Conservation (phyloP, 2,113 vertebrate genomes). For the Aspiorhynchus laticeps region DNA sequence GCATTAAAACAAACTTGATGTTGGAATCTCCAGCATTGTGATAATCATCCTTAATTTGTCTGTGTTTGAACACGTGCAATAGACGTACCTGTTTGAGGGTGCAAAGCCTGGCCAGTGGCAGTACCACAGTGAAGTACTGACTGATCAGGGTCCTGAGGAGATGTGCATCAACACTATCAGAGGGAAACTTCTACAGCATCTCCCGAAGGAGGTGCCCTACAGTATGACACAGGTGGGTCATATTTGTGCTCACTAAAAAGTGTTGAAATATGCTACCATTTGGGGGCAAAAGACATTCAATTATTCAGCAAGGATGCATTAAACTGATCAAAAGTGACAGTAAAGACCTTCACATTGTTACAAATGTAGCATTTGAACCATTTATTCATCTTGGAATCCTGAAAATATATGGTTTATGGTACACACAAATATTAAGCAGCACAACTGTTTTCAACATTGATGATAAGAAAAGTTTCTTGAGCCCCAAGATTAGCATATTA, state of each 20-base stretch:
- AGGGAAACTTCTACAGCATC: conserved; percentile 88
- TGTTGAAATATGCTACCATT: neutral
- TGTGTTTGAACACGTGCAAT: conserved; percentile 1
- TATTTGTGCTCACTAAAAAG: neutral
- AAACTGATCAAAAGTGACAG: neutral
- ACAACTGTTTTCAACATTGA: neutral
- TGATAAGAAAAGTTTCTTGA: neutral
- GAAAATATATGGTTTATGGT: neutral
- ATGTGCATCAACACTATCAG: conserved; percentile 86
- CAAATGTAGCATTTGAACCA: neutral
- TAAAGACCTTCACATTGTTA: neutral
- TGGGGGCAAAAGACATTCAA: neutral
- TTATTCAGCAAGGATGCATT: neutral
- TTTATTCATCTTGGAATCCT: neutral
- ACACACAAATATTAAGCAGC: neutral
- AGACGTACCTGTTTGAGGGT: conserved; percentile 85
- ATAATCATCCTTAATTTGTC: neutral
- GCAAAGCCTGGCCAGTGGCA: conserved; percentile 88
- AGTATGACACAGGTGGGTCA: conserved; percentile 82
- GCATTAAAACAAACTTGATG: neutral
- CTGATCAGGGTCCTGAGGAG: conserved; percentile 87
- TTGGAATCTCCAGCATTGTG: neutral
- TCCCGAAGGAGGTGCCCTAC: conserved; percentile 93
- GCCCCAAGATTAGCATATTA: neutral
- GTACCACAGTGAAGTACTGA: conserved; percentile 91